Percentiles rank a stretch among this genome's conserved stretches.
These are phyloP conservation scores for Zaprionus vittiger DNA, from an alignment of 1,140 invertebrate species.

Conservation along the genomic window DNA sequence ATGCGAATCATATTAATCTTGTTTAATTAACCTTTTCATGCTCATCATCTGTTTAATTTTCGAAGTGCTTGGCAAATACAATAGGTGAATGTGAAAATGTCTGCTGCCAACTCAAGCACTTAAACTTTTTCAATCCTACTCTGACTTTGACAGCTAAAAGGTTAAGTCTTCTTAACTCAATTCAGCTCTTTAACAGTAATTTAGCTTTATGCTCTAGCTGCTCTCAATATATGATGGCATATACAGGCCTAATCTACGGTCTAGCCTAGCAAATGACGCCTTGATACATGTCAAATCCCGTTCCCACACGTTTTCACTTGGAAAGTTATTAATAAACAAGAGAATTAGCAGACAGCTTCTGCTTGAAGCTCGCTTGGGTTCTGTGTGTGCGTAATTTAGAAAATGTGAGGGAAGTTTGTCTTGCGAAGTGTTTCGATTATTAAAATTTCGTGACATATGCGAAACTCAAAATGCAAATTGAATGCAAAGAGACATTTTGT, in stretches of 20 bases:
- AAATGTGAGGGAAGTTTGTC: not conserved
- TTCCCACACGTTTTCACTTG: not conserved
- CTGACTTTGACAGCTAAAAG: not conserved
- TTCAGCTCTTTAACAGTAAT: not conserved
- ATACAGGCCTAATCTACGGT: not conserved
- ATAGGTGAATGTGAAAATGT: not conserved
- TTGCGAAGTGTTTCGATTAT: conserved; percentile 20
- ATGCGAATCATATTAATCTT: no score
- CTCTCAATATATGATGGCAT: not conserved
- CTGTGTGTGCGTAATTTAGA: not conserved
- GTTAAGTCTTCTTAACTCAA: not conserved
- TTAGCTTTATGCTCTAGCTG: not conserved
- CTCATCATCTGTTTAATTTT: no score
- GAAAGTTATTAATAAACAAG: conserved; percentile 1
- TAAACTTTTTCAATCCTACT: not conserved
- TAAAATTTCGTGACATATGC: conserved; percentile 74
- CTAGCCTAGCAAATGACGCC: not conserved
- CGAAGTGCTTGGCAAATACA: no score
- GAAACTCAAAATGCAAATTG: conserved; percentile 76
- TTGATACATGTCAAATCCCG: not conserved
- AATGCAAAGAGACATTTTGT: conserved; percentile 80
- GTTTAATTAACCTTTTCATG: not conserved
- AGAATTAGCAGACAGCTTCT: not conserved
- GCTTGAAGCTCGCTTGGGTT: not conserved
- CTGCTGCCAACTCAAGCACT: no score